phyloP scores from a whole-genome alignment of 1,140 invertebrate genomes.

The Epicauta chinensis region DNA sequence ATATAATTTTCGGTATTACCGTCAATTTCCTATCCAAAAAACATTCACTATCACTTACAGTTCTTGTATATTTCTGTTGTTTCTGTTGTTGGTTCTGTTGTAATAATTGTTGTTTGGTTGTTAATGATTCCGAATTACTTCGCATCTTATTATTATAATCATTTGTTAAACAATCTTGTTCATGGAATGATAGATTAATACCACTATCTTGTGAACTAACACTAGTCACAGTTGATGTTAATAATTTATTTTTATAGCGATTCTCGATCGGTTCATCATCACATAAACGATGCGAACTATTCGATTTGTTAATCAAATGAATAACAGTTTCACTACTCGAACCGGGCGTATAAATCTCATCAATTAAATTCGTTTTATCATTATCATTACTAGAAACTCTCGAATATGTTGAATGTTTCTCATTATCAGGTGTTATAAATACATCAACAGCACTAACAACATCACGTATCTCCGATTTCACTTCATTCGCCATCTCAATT shows the following conservation, averaged over 20 bases:
- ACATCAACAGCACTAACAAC: conserved; percentile 65
- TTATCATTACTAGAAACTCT: conserved; percentile 30
- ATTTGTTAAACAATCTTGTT: conserved; percentile 47
- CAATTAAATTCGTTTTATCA: conserved; percentile 16
- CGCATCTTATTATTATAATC: conserved; percentile 27
- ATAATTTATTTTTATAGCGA: conserved; percentile 25
- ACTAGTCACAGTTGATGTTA: conserved; percentile 35
- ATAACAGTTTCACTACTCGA: conserved; percentile 36
- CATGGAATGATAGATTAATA: conserved; percentile 66
- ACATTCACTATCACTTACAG: conserved; percentile 8
- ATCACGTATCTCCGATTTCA: conserved; percentile 68
- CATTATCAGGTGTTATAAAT: conserved; percentile 53
- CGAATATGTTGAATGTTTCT: conserved; percentile 28
- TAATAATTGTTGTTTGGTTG: no score
- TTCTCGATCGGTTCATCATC: conserved; percentile 28
- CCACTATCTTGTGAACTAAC: conserved; percentile 71
- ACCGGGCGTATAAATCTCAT: conserved; percentile 25
- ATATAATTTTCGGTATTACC: conserved; percentile 71
- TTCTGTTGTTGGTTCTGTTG: conserved; percentile 31
- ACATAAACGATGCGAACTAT: conserved; percentile 22
- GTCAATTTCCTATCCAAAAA: conserved; percentile 51
- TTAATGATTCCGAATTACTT: conserved; percentile 32
- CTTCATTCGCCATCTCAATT: conserved; percentile 69
- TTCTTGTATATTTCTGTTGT: conserved; percentile 26
- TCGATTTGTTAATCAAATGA: conserved; percentile 32